A percentile compares a stretch with the other conserved stretches of the same genome.
phyloP scores from a whole-genome alignment of 2,888 invertebrate species.

The Hemicrepidius hirtus region DNA sequence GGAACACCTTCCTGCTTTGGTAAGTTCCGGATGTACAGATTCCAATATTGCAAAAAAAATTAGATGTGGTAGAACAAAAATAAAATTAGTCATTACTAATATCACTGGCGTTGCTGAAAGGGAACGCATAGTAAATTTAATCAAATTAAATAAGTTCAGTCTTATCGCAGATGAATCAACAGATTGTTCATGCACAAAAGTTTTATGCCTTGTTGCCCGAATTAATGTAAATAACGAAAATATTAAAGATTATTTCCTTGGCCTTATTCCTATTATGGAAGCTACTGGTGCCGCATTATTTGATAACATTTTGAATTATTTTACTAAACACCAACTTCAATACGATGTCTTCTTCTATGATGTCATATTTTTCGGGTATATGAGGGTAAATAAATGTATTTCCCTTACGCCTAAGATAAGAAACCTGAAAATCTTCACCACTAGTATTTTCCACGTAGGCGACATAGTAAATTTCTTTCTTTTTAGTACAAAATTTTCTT shows the following conservation, averaged over 20 bases:
- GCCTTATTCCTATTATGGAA: constrained; percentile 32
- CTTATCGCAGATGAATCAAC: background rate
- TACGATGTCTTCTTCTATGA: too few species aligned
- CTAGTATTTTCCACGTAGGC: too few species aligned
- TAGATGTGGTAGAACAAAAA: constrained; percentile 7
- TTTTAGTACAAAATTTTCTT: too few species aligned
- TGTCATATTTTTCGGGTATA: too few species aligned
- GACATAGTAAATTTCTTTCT: too few species aligned
- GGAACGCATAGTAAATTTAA: constrained; percentile 6
- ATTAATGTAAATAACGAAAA: constrained; percentile 21
- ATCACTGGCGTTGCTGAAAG: background rate
- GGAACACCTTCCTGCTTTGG: constrained; percentile 1
- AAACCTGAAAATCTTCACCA: too few species aligned
- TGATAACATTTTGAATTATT: too few species aligned
- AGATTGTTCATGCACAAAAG: constrained; percentile 14
- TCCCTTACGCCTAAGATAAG: too few species aligned
- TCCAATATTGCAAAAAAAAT: constrained; percentile 10
- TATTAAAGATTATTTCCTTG: constrained; percentile 42
- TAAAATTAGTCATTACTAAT: background rate
- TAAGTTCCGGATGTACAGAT: constrained; percentile 5
- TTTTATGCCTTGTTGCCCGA: constrained; percentile 24
- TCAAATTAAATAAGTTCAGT: constrained; percentile 9
- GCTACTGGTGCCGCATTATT: constrained; percentile 38
- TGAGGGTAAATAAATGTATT: too few species aligned
- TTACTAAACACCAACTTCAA: too few species aligned